A percentile compares a stretch with the other conserved stretches of the same genome.
Evolutionary conservation across 2,113 vertebrate species (phyloP).

Genomic region (Pterocles gutturalis): DNA sequence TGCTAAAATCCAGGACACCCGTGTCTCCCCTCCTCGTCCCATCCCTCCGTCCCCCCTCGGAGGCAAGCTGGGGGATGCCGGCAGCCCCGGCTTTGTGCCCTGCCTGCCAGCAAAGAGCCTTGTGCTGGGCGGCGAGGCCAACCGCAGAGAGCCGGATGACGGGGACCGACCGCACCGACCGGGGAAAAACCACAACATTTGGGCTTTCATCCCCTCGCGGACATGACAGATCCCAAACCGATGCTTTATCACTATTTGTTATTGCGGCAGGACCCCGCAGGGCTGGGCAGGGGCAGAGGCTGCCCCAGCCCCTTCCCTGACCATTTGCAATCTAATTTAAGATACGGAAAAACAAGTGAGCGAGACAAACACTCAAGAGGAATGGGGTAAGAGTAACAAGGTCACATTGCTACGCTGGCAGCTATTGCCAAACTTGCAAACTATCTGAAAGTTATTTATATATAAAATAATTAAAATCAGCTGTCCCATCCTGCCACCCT

Average conservation of each 20-base stretch:
- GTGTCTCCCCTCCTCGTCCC: background rate
- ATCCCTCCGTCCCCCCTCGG: background rate
- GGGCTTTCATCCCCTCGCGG: background rate
- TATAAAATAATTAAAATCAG: slow-evolving; percentile 69
- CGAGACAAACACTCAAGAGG: slow-evolving; percentile 27
- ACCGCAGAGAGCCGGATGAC: background rate
- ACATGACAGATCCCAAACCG: background rate
- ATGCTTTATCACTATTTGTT: background rate
- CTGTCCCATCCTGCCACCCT: slow-evolving; percentile 25
- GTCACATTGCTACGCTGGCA: slow-evolving; percentile 39
- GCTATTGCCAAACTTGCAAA: slow-evolving; percentile 61
- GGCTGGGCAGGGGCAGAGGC: background rate
- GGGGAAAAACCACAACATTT: background rate
- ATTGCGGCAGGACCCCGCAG: background rate
- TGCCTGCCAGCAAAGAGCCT: background rate
- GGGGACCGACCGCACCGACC: background rate
- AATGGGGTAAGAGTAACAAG: slow-evolving; percentile 55
- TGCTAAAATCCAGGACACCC: slow-evolving; percentile 63
- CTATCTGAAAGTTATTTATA: slow-evolving; percentile 62
- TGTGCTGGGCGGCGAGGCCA: background rate
- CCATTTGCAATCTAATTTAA: slow-evolving; percentile 64
- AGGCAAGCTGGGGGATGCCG: background rate
- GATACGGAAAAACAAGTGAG: slow-evolving; percentile 55
- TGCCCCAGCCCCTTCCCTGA: background rate
- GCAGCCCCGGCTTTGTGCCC: background rate